Evolutionary conservation across 92 coral and sea anemone genomes (phyloP).

Genomic region (Hydrozoanthus gracilis): DNA sequence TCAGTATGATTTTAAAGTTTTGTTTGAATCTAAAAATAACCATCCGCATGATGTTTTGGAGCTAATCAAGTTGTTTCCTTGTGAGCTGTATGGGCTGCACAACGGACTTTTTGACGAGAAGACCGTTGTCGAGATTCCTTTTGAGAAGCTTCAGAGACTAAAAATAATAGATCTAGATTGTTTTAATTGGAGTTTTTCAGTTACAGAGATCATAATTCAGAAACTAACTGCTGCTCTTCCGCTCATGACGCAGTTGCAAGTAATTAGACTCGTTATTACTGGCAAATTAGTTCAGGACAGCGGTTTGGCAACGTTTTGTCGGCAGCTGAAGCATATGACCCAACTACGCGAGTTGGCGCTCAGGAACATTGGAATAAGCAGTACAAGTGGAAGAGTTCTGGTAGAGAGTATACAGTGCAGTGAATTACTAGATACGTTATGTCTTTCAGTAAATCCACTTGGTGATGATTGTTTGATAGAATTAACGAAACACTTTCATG

Average conservation of each 20-base stretch:
- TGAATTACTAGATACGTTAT: too few species aligned
- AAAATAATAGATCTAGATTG: background rate
- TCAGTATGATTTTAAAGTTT: slow-evolving; percentile 13
- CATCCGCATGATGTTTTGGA: background rate
- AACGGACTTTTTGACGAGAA: background rate
- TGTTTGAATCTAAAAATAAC: background rate
- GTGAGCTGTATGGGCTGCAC: background rate
- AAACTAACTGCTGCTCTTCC: too few species aligned
- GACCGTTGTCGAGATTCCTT: background rate
- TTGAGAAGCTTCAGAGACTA: slow-evolving; percentile 2
- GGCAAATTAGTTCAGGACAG: background rate
- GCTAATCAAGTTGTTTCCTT: background rate
- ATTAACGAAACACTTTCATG: too few species aligned
- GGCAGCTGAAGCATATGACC: slow-evolving; percentile 11
- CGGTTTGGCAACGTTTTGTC: background rate
- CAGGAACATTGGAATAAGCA: background rate
- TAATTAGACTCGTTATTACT: too few species aligned
- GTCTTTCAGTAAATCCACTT: too few species aligned
- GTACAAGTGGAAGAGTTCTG: background rate
- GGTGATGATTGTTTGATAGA: too few species aligned
- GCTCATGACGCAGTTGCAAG: too few species aligned
- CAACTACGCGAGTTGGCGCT: slow-evolving; percentile 5
- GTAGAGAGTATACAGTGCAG: too few species aligned
- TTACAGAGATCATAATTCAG: too few species aligned
- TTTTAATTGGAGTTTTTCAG: too few species aligned